Evolutionary conservation across 2,888 invertebrate genomes (phyloP), one percentile per base, ranked within the genome.

Genomic region (Cosmorhoe ocellata): DNA sequence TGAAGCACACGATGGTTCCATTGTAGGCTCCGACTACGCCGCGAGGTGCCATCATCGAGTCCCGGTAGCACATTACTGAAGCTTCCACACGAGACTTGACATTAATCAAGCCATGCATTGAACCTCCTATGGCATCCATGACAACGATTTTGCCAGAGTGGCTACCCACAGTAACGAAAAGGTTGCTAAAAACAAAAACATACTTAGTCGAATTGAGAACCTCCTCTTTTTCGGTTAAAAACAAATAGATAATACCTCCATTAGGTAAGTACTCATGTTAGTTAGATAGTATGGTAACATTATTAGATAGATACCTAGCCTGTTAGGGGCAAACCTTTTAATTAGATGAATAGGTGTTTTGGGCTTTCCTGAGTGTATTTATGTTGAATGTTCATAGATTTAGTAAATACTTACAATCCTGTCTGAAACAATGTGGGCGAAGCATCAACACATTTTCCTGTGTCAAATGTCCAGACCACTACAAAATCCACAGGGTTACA

Each of bases 381-480:
- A 3, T 3, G 18, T 18, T 18, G 4, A 18, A 1, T 6, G 24
- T 24, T 3, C 3, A 24, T 4, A 31, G 18, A 18, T 9, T 14
- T 14, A 2, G 8, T 10, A 57, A 13, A 13, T 59, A 83, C 87
- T 87, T 82, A 92, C 92, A 75, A 70, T 63, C 74, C 78, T 53
- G 69, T 68, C 60, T 81, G 64, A 61, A 91, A 91, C 41, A 93
- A 61, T 13, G 91, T 83, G 12, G 96, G 95, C 9, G 95, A 92
- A 6, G 95, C 94, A 90, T 97, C 97, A 7, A 97, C 93, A 85
- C 97, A 97, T 81, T 96, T 97, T 31, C 91, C 89, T 41, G 95
- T 91, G 77, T 95, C 82, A 73, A 89, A 91, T 57, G 82, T 88
- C 94, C 93, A 92, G 79, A 76, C 72, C 79, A 93, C 91, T 28